These are phyloP conservation scores for Hemibagrus wyckioides DNA, from an alignment of 2,113 vertebrate genomes.

Conservation along the genomic window DNA sequence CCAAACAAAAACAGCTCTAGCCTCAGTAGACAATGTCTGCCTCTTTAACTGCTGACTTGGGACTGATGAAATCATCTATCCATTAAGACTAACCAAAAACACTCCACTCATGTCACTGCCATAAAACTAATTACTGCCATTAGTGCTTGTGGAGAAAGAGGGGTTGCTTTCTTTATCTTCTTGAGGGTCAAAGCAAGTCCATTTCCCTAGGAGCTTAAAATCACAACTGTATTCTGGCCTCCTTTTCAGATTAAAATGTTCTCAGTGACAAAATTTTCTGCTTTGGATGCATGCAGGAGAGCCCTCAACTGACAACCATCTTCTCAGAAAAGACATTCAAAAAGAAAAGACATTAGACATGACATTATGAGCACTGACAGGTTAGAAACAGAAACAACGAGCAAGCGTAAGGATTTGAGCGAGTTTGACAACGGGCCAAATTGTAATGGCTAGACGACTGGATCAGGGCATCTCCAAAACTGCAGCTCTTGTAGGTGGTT, in stretches of 20 bases:
- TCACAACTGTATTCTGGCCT: neutral
- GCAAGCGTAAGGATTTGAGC: no score
- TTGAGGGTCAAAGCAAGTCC: constrained; percentile 15
- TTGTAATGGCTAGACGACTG: no score
- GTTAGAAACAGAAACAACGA: no score
- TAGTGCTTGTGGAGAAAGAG: constrained; percentile 8
- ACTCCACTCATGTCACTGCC: neutral
- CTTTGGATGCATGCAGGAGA: neutral
- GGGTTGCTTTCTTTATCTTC: constrained; percentile 12
- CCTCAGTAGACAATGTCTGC: neutral
- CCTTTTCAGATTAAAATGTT: neutral
- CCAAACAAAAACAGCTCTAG: neutral
- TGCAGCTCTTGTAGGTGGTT: no score
- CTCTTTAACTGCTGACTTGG: constrained; percentile 14
- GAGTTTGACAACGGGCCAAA: no score
- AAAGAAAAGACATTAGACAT: neutral
- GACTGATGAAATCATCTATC: constrained; percentile 26
- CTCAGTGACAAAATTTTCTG: neutral
- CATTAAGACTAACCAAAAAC: constrained; percentile 33
- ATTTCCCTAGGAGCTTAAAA: neutral
- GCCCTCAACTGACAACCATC: neutral
- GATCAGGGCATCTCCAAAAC: no score
- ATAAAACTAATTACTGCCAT: constrained; percentile 45
- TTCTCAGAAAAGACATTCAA: neutral
- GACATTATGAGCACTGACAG: no score